These are phyloP conservation scores for Uropsilus gracilis DNA, from an alignment of 2,113 vertebrate species.

Conservation along the genomic window DNA sequence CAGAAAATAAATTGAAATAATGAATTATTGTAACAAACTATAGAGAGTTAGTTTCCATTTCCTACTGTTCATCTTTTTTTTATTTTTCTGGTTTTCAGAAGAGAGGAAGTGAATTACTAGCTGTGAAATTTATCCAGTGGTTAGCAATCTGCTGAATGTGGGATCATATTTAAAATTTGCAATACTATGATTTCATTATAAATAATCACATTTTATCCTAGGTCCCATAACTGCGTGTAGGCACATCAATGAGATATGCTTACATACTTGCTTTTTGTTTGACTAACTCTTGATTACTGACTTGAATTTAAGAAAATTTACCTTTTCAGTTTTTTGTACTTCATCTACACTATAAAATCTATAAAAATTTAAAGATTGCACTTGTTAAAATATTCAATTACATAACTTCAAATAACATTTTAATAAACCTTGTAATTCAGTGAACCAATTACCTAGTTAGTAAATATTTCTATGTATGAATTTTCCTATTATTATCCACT, in stretches of 20 bases:
- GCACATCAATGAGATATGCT: conserved; percentile 21
- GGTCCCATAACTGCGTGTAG: conserved; percentile 23
- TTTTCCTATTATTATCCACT: neutral
- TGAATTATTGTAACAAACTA: conserved; percentile 28
- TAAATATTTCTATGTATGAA: neutral
- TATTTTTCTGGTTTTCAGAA: conserved; percentile 47
- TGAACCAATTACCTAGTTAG: neutral
- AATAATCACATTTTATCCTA: conserved; percentile 56
- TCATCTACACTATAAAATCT: conserved; percentile 26
- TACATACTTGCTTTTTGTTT: conserved; percentile 61
- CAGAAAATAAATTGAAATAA: conserved; percentile 10
- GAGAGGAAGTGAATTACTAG: conserved; percentile 51
- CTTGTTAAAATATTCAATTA: neutral
- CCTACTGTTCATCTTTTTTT: neutral
- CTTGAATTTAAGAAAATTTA: conserved; percentile 65
- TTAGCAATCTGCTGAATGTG: conserved; percentile 52
- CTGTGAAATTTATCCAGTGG: conserved; percentile 62
- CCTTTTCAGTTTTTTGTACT: conserved; percentile 16
- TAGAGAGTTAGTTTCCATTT: conserved; percentile 19
- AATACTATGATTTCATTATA: conserved; percentile 61
- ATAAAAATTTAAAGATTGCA: conserved; percentile 36
- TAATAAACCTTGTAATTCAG: neutral
- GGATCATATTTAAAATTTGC: conserved; percentile 59
- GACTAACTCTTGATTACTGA: conserved; percentile 42
- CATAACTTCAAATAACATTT: neutral